These are phyloP conservation scores for Leptobrachium ailaonicum DNA, from an alignment of 2,113 vertebrate genomes.

Conservation along the genomic window DNA sequence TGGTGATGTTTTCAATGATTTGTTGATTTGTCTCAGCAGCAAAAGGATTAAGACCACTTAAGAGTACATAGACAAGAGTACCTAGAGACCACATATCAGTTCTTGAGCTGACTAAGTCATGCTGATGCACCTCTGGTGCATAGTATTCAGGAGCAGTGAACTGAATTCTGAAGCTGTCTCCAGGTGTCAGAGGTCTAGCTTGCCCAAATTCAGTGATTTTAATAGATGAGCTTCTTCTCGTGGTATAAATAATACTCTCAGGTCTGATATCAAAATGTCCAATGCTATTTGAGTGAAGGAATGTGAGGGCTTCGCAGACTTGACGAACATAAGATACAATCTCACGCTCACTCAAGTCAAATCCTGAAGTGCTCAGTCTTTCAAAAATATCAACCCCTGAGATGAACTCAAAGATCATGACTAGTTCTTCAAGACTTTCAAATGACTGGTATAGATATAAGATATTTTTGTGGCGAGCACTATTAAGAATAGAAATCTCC, in stretches of 20 bases:
- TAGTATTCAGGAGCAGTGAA: conserved; percentile 91
- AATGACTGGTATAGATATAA: conserved; percentile 91
- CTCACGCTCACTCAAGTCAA: conserved; percentile 90
- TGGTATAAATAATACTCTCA: conserved; percentile 92
- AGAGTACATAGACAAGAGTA: conserved; percentile 85
- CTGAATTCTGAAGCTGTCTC: conserved; percentile 89
- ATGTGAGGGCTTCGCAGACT: conserved; percentile 88
- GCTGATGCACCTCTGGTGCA: conserved; percentile 94
- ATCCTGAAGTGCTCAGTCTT: conserved; percentile 81
- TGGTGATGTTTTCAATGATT: conserved; percentile 93
- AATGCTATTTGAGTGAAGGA: conserved; percentile 83
- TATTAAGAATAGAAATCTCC: conserved; percentile 91
- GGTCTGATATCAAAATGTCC: conserved; percentile 95
- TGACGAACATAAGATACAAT: conserved; percentile 86
- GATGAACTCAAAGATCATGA: conserved; percentile 96
- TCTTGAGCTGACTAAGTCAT: conserved; percentile 88
- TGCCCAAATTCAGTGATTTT: conserved; percentile 97
- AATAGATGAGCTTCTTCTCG: conserved; percentile 82
- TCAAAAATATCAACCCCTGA: conserved; percentile 95
- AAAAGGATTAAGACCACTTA: conserved; percentile 94
- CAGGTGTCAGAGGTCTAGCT: conserved; percentile 86
- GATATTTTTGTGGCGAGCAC: conserved; percentile 84
- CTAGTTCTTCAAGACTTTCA: conserved; percentile 92
- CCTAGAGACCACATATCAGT: conserved; percentile 98
- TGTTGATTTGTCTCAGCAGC: conserved; percentile 95